Percentiles rank a stretch among this genome's conserved stretches.
phyloP scores from a whole-genome alignment of 2,888 invertebrate species.

The Crioceris asparagi region DNA sequence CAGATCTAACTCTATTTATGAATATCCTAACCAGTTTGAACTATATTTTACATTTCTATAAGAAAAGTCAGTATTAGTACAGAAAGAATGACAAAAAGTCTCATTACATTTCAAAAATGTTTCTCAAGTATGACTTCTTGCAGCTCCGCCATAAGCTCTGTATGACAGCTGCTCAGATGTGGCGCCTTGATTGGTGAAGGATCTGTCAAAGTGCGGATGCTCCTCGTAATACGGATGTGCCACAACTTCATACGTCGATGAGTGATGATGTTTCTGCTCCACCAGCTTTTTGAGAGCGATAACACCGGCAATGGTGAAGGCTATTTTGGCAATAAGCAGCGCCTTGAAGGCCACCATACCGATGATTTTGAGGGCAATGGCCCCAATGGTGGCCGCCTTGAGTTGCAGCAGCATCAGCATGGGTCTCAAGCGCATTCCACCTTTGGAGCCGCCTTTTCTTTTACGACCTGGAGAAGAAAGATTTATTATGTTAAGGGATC shows the following conservation, averaged over 20 bases:
- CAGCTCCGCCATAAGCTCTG: too few relatives aligned
- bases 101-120: too few relatives aligned
- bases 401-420: conserved; percentile 66
- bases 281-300: conserved; percentile 65
- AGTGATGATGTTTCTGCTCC: conserved; percentile 54
- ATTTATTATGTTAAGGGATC: too few relatives aligned
- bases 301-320: conserved; percentile 63
- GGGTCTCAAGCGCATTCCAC: conserved; percentile 55
- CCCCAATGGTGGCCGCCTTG: conserved; percentile 69
- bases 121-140: too few relatives aligned
- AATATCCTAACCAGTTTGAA: too few relatives aligned
- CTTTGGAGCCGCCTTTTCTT: conserved; percentile 40
- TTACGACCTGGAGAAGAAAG: conserved; percentile 8
- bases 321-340: conserved; percentile 71
- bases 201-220: conserved; percentile 53
- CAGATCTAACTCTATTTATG: too few relatives aligned
- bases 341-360: conserved; percentile 78
- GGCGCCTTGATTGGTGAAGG: too few relatives aligned
- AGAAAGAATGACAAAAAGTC: too few relatives aligned
- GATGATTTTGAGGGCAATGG: conserved; percentile 63
- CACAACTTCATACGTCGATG: conserved; percentile 64
- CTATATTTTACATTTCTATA: too few relatives aligned
- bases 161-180: too few relatives aligned
- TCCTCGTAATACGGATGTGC: conserved; percentile 42
- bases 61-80: too few relatives aligned